Evolutionary conservation across 2,797 vertebrate genomes (phyloP).

Genomic region (Naso thynnoides): DNA sequence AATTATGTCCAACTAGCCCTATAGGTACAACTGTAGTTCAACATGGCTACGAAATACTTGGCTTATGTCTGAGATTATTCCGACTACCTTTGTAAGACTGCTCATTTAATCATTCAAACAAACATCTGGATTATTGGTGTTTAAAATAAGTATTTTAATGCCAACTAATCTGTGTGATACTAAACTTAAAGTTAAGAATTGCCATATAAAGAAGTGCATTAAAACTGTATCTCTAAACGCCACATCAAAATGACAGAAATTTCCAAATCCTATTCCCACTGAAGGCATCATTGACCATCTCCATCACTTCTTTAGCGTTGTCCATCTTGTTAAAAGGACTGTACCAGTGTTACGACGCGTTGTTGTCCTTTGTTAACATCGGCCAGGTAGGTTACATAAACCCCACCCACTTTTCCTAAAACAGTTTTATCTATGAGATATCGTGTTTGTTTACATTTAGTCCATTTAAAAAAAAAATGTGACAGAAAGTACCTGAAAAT

Average conservation of each 20-base stretch:
- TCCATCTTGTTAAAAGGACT: neutral
- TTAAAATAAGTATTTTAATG: too few relatives aligned
- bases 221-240: neutral
- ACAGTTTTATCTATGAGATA: too few relatives aligned
- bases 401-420: too few relatives aligned
- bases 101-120: slow-evolving; percentile 22
- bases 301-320: neutral
- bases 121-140: too few relatives aligned
- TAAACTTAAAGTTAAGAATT: neutral
- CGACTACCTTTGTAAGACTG: slow-evolving; percentile 15
- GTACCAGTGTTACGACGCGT: too few relatives aligned
- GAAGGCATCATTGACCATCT: neutral
- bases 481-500: too few relatives aligned
- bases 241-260: neutral
- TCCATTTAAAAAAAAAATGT: too few relatives aligned
- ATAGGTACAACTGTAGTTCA: slow-evolving; percentile 21
- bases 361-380: too few relatives aligned
- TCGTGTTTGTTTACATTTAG: too few relatives aligned
- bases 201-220: neutral
- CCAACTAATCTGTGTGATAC: too few relatives aligned
- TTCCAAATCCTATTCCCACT: slow-evolving; percentile 1
- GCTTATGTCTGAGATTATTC: slow-evolving; percentile 7
- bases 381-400: too few relatives aligned
- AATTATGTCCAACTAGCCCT: slow-evolving; percentile 14
- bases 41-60: slow-evolving; percentile 13